Percentiles rank a stretch among this genome's conserved stretches.
These are phyloP conservation scores for Aleadryas rufinucha DNA, from an alignment of 2,113 vertebrate genomes.

Conservation along the genomic window DNA sequence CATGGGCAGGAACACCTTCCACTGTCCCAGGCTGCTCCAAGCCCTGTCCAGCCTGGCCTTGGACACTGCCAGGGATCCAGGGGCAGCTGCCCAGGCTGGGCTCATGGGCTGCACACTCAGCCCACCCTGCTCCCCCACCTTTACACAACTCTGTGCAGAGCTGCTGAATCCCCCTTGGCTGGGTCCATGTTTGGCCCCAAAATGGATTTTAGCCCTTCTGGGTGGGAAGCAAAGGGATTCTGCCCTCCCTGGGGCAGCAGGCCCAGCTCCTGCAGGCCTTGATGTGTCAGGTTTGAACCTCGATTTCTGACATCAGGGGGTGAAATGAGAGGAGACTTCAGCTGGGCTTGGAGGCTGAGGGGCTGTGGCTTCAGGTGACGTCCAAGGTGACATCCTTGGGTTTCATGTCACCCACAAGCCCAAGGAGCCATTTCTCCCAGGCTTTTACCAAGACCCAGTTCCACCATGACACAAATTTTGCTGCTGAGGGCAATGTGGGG, in stretches of 20 bases:
- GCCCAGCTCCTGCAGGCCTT: background rate
- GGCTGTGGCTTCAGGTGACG: background rate
- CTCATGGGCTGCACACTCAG: background rate
- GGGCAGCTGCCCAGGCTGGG: background rate
- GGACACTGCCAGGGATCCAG: background rate
- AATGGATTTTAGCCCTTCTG: background rate
- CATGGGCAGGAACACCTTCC: background rate
- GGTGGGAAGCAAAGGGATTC: background rate
- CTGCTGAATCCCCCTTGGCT: background rate
- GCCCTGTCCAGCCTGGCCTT: background rate
- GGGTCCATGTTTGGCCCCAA: background rate
- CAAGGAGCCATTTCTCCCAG: background rate
- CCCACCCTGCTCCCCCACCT: background rate
- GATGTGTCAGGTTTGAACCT: background rate
- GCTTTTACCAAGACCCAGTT: background rate
- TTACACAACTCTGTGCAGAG: background rate
- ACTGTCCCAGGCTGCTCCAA: background rate
- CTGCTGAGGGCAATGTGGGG: background rate
- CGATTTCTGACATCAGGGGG: rapidly evolving
- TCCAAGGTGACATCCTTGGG: background rate
- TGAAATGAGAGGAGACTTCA: background rate
- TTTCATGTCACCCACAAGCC: background rate
- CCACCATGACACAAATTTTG: background rate
- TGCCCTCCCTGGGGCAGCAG: background rate
- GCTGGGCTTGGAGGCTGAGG: background rate